Evolutionary conservation across 2,113 vertebrate species (phyloP), one percentile per base, ranked within the genome.

Genomic region (Ardeotis arabs): DNA sequence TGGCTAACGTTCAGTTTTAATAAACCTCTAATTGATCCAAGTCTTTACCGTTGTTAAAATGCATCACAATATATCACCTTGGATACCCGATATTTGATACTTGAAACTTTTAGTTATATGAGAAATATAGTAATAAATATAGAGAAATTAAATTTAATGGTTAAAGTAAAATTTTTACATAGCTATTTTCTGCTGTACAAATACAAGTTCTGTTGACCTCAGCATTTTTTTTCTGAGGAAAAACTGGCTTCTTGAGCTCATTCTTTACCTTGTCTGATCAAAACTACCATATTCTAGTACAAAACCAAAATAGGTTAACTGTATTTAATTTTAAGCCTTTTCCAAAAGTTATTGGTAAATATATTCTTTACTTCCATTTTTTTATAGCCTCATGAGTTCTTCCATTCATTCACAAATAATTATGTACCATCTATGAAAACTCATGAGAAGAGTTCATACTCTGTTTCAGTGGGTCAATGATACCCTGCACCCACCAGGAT

Each of bases 1-100:
- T 79, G 77, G 27, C 22, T 66, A 79, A 58, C 7, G 2, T 31
- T 44, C 66, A 35, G 41, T 75, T 92, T 92, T 95, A 91, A 87
- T 92, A 92, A 92, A 77, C 45, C 84, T 91, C 92, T 81, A 66
- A 77, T 70, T 93, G 50, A 74, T 83, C 18, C n/a, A 41, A 85
- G 41, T 5, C 24, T 69, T 76, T 55, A 31, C 31, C 49, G 25
- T 60, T 93, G 21, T 78, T 90, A 78, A 89, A 89, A 92, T 60
- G 9, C 9, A 45, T 37, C 24, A 21, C 45, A 56, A 8, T 49
- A 23, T 87, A 75, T 77, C 63, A 29, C 37, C 41, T 2, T 58
- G 49, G n/a, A 72, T 84, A 44, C 13, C 5, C 72, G 14, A 29
- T 58, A 78, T 70, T 60, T 90, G 47, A 90, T 44, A 41, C 21